Conservation (phyloP, 2,888 invertebrate species). For the Plagodis pulveraria region DNA sequence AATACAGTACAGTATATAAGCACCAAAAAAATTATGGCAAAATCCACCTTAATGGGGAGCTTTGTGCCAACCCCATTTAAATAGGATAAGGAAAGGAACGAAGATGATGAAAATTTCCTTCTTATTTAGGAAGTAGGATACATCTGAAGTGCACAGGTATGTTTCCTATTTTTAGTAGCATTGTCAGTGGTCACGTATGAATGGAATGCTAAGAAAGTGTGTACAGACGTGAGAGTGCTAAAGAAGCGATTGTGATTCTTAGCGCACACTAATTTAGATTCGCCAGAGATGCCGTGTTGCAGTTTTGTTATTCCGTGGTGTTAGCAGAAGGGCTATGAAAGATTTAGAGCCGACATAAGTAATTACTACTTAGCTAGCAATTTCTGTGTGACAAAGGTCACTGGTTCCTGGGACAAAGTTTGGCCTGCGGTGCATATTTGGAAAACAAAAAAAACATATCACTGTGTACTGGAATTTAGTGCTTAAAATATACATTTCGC, state of each 20-base stretch:
- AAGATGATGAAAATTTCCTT: background rate
- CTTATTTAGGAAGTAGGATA: slow-evolving; percentile 5
- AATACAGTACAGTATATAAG: no score
- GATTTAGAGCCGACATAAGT: slow-evolving; percentile 33
- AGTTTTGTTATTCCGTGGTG: slow-evolving; percentile 32
- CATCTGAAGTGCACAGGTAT: background rate
- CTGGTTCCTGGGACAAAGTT: no score
- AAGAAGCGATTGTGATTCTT: slow-evolving; percentile 53
- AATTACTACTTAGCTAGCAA: no score
- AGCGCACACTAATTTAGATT: slow-evolving; percentile 73
- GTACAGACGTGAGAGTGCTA: slow-evolving; percentile 23
- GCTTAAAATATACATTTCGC: no score
- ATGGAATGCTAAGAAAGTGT: slow-evolving; percentile 71
- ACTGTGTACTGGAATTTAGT: no score
- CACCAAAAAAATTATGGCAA: no score
- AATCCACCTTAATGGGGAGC: no score
- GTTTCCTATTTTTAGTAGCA: slow-evolving; percentile 30
- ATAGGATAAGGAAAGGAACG: no score
- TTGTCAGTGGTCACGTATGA: slow-evolving; percentile 49
- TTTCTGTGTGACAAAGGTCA: no score
- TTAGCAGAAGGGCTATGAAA: slow-evolving; percentile 31
- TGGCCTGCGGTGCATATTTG: no score
- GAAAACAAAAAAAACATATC: no score
- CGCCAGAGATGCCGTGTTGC: slow-evolving; percentile 58
- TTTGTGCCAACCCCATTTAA: no score